Evolutionary conservation across 2,113 vertebrate genomes (phyloP), one percentile per base, ranked within the genome.

Genomic region (Anguilla rostrata): DNA sequence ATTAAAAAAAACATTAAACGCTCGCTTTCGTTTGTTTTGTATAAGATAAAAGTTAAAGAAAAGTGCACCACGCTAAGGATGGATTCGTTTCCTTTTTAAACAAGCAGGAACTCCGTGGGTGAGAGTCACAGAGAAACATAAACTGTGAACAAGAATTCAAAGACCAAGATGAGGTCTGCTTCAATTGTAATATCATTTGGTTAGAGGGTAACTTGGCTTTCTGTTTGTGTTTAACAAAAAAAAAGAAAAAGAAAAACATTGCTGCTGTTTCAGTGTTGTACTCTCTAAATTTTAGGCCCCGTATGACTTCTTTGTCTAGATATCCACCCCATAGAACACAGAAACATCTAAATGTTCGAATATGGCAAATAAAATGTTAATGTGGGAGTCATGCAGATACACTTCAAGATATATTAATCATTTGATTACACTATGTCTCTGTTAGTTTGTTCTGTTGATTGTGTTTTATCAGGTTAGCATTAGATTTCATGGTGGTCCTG

Each of bases 381-480:
- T 14, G 49, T 4, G 6, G 49, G 49, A 53, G 3, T 53, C 5
- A 5, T 9, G 49, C 49, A 53, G 12, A 53, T 53, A 12, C 49
- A 14, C 0, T 0, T 53, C 49, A 53, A 14, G 11, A 22, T 66
- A 66, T 66, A 22, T 7, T 9, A 66, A 26, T 26, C 40, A 75
- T 88, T 91, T 90, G 82, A 87, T 88, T 84, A 85, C 34, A 60
- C 12, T 60, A 14, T 4, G 9, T 78, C 81, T 66, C 60, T 57
- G n/a, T 43, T 57, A 63, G 84, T 39, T 18, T 34, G 63, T 91
- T 87, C 94, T 89, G 6, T 57, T 91, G 91, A 78, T 82, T 83
- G 60, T 88, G 85, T 89, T 87, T 88, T 87, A 92, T 93, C 91
- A 90, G 82, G 85, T 84, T 87, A 85, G 90, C 92, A 89, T 89